These are phyloP conservation scores for Laterallus jamaicensis DNA, from an alignment of 2,113 vertebrate genomes.

Conservation along the genomic window DNA sequence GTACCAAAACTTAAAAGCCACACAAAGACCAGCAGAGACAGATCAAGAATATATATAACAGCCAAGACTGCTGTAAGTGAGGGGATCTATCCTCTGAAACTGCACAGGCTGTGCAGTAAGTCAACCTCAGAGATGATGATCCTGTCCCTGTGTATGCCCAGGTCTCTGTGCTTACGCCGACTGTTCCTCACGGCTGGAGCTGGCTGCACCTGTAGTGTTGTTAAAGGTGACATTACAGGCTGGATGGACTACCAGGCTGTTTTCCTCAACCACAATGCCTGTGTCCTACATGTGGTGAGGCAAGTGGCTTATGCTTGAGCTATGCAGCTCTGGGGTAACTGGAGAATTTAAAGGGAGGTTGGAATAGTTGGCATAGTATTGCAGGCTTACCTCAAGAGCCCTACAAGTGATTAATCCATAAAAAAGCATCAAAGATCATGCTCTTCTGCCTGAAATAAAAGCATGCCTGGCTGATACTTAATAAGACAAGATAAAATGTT, in stretches of 20 bases:
- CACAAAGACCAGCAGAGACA: neutral
- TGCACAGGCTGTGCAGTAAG: neutral
- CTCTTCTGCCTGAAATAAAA: neutral
- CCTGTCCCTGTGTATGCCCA: neutral
- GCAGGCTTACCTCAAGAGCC: neutral
- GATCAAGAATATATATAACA: neutral
- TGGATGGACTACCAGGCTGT: neutral
- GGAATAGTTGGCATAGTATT: neutral
- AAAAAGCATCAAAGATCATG: neutral
- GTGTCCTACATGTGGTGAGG: neutral
- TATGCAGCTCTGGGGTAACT: neutral
- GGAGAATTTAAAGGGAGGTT: neutral
- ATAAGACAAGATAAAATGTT: neutral
- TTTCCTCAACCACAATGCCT: neutral
- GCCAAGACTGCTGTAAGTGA: neutral
- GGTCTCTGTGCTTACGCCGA: neutral
- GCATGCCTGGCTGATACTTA: neutral
- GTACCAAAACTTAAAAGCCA: neutral
- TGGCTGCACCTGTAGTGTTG: neutral
- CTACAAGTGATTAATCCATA: neutral
- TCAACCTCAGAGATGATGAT: neutral
- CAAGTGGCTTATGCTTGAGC: neutral
- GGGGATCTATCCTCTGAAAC: neutral
- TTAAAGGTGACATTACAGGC: neutral
- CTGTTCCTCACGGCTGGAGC: neutral